Evolutionary conservation across 2,113 vertebrate genomes (phyloP).

Genomic region (Girardinichthys multiradiatus): DNA sequence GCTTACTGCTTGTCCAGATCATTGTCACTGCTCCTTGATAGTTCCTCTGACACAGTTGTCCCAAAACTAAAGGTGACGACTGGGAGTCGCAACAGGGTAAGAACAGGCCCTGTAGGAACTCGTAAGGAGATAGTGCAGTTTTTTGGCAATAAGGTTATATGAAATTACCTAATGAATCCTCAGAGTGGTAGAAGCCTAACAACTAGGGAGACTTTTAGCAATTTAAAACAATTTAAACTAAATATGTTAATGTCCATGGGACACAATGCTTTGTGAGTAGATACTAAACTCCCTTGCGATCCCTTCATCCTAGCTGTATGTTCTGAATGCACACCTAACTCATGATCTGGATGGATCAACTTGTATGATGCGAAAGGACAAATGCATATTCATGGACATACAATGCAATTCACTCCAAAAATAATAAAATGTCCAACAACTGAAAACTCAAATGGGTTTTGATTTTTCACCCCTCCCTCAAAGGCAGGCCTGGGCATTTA

Average conservation of each 20-base stretch:
- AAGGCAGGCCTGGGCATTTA: not conserved
- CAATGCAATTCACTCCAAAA: not conserved
- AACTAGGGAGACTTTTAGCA: no score
- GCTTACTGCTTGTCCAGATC: not conserved
- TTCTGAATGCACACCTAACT: not conserved
- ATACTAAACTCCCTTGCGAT: not conserved
- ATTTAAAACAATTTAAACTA: no score
- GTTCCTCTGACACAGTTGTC: not conserved
- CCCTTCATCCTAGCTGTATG: not conserved
- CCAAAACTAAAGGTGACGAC: not conserved
- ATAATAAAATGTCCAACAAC: not conserved
- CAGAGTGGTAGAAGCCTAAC: no score
- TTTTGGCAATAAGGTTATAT: not conserved
- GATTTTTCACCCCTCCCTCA: not conserved
- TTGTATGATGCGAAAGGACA: not conserved
- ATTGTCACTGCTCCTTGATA: not conserved
- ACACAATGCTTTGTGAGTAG: no score
- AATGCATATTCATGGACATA: not conserved
- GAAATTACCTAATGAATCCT: not conserved
- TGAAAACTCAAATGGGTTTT: not conserved
- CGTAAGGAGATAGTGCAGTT: not conserved
- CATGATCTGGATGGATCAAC: not conserved
- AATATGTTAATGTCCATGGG: no score
- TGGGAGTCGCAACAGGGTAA: not conserved
- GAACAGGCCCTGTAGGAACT: not conserved